Conservation (phyloP, 2,113 vertebrate species). For the Lamprologus tigripictilis region DNA sequence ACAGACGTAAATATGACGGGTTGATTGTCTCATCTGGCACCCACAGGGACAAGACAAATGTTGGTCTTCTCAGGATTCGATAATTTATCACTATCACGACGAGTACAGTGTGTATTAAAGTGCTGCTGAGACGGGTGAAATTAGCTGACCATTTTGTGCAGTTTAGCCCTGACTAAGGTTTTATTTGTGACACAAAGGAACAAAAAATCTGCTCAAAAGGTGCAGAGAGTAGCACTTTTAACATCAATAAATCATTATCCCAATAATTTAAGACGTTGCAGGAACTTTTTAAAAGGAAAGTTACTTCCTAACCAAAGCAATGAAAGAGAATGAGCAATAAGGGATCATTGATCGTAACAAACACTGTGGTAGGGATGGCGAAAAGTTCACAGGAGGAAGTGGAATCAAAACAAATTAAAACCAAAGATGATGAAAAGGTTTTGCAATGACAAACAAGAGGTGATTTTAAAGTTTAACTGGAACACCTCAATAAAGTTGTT, state of each 20-base stretch:
- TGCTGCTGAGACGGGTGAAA: conserved; percentile 26
- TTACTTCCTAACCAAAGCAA: background rate
- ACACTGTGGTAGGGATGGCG: background rate
- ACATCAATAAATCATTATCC: conserved; percentile 15
- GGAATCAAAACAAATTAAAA: background rate
- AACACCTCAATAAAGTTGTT: background rate
- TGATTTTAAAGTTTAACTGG: background rate
- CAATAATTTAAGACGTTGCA: conserved; percentile 2
- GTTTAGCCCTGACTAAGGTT: conserved; percentile 23
- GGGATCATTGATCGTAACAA: background rate
- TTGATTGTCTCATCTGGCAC: conserved; percentile 21
- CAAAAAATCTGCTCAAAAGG: background rate
- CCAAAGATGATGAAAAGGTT: background rate
- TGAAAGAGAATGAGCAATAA: background rate
- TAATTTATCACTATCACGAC: conserved; percentile 37
- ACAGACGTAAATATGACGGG: conserved; percentile 20
- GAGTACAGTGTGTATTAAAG: background rate
- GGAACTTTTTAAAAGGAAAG: background rate
- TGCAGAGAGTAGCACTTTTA: conserved; percentile 15
- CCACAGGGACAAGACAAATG: conserved; percentile 1
- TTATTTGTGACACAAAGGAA: conserved; percentile 17
- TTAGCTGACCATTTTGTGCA: conserved; percentile 20
- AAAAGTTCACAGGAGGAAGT: background rate
- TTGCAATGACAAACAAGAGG: background rate
- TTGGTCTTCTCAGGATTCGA: conserved; percentile 23